Evolutionary conservation across 2,888 invertebrate genomes (phyloP), one percentile per base, ranked within the genome.

Genomic region (Panzeria rudis): DNA sequence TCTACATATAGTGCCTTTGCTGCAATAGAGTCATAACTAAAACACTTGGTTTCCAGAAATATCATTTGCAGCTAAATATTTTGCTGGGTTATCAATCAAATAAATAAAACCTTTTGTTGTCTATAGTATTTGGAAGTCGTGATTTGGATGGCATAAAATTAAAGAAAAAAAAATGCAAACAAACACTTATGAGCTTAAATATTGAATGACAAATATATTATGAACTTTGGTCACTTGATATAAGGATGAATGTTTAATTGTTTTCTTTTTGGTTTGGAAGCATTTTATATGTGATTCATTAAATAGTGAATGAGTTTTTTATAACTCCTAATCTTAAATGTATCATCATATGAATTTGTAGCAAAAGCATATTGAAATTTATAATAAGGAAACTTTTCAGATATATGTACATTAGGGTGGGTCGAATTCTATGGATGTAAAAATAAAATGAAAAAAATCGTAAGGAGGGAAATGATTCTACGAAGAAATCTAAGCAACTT

Each of bases 191-290:
- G n/a, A n/a, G n/a, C n/a, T 62, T 11, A 56, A 61, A 61, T 68
- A 75, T 75, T 81, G 38, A 75, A 69, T 75, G 68, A 68, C 68
- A 68, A 81, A 75, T 75, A 75, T 29, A n/a, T 23, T 29, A 47
- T 72, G 78, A 77, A 78, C 83, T 78, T 71, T 83, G 59, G 47
- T 56, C 77, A 77, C 25, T 66, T 38, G 56, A 78, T 78, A 78
- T 71, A 47, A n/a, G 11, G 41, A 66, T 83, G 54, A 61, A n/a
- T 69, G 61, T 66, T 66, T 73, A 50, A 38, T 71, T 64, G 20
- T 54, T 78, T 41, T 23, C 17, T 32, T 56, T 32, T 47, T 17
- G 0, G 3, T 44, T 61, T 47, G 59, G 38, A n/a, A n/a, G n/a
- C n/a, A n/a, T n/a, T 47, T 64, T 64, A 23, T 23, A 54, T 54